Conservation (phyloP, 2,797 vertebrate genomes). For the Sciurus vulgaris region DNA sequence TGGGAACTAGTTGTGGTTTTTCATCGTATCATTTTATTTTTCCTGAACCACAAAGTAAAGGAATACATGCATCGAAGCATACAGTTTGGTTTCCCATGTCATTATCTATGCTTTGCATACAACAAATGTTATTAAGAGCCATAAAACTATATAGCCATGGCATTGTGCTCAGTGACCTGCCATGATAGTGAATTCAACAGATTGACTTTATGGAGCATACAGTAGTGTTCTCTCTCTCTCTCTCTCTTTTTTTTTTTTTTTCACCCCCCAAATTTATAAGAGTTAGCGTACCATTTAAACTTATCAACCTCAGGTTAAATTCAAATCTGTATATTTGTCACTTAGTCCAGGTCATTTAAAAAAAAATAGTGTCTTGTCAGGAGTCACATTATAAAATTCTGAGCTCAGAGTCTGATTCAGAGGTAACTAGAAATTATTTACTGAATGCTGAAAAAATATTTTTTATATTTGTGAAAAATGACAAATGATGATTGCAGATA, state of each 20-base stretch:
- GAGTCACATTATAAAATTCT: not conserved
- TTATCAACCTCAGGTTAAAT: slow-evolving; percentile 66
- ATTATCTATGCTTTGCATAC: slow-evolving; percentile 73
- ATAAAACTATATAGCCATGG: slow-evolving; percentile 79
- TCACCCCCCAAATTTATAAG: slow-evolving; percentile 57
- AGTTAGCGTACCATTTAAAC: slow-evolving; percentile 72
- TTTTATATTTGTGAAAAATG: slow-evolving; percentile 39
- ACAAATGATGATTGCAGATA: not conserved
- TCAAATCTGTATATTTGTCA: slow-evolving; percentile 66
- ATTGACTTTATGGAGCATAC: slow-evolving; percentile 71
- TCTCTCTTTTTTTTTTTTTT: slow-evolving; percentile 39
- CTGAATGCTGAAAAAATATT: not conserved
- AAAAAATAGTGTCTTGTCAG: not conserved
- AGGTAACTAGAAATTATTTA: not conserved
- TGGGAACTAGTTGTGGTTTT: not conserved
- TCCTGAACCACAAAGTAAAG: slow-evolving; percentile 27
- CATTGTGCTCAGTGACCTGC: slow-evolving; percentile 75
- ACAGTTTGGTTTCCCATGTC: slow-evolving; percentile 68
- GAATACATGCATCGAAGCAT: slow-evolving; percentile 36
- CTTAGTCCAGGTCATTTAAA: not conserved
- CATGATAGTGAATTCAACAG: slow-evolving; percentile 69
- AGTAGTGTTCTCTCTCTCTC: slow-evolving; percentile 22
- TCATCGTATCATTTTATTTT: slow-evolving; percentile 44
- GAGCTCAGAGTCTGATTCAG: not conserved
- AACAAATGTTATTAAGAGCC: slow-evolving; percentile 78